Conservation (phyloP, 2,888 invertebrate species). For the Allophyes oxyacanthae region DNA sequence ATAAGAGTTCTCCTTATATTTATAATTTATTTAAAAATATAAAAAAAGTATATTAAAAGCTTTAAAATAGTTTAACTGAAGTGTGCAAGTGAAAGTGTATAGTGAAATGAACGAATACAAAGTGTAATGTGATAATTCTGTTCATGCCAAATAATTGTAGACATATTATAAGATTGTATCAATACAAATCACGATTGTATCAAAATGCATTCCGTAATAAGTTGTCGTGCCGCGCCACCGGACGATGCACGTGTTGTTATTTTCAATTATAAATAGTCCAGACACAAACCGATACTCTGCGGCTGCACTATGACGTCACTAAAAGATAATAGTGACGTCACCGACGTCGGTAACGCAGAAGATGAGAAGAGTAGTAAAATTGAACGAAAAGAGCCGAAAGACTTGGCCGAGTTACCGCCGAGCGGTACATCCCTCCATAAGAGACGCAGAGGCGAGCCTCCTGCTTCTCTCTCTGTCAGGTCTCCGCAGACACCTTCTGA, state of each 20-base stretch:
- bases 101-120: conserved; percentile 36
- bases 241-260: conserved; percentile 76
- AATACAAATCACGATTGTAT: conserved; percentile 48
- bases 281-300: conserved; percentile 64
- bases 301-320: conserved; percentile 73
- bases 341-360: conserved; percentile 56
- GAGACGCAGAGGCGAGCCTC: conserved; percentile 82
- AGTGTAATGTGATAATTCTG: conserved; percentile 46
- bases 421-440: conserved; percentile 83
- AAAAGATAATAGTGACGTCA: conserved; percentile 77
- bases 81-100: conserved; percentile 44
- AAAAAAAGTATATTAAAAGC: conserved; percentile 41
- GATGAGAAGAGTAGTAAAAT: conserved; percentile 52
- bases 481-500: conserved; percentile 80
- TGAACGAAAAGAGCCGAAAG: conserved; percentile 67
- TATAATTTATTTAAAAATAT: conserved; percentile 1
- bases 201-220: conserved; percentile 81
- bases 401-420: conserved; percentile 77
- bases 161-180: conserved; percentile 41
- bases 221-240: conserved; percentile 62
- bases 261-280: conserved; percentile 83
- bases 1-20: conserved; percentile 22
- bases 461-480: conserved; percentile 79
- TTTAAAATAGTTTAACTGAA: conserved; percentile 54
- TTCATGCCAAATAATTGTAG: conserved; percentile 27